A percentile compares a stretch with the other conserved stretches of the same genome.
Evolutionary conservation across 2,797 vertebrate genomes (phyloP).

Genomic region (Xenentodon cancila): DNA sequence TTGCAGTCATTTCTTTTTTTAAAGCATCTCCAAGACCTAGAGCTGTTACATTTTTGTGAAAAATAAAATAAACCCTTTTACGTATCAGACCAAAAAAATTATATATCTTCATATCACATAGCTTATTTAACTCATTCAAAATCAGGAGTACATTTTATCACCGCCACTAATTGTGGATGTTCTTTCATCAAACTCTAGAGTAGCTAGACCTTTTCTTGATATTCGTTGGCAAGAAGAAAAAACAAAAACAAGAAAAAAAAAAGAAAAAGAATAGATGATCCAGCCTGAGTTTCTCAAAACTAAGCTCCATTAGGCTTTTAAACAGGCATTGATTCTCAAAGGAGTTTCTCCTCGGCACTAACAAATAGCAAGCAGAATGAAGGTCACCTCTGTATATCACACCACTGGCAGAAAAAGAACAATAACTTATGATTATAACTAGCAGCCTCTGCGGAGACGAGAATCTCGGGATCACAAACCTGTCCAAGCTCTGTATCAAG

Average conservation of each 20-base stretch:
- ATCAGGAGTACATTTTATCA: no score
- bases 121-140: no score
- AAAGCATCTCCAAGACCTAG: no score
- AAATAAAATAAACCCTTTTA: no score
- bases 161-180: no score
- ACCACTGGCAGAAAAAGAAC: slow-evolving; percentile 31
- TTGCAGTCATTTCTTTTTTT: no score
- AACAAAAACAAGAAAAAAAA: no score
- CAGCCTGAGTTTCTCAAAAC: slow-evolving; percentile 16
- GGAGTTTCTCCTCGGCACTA: slow-evolving; percentile 30
- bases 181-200: no score
- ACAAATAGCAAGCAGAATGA: slow-evolving; percentile 25
- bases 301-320: slow-evolving; percentile 30
- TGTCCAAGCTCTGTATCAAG: slow-evolving; percentile 16
- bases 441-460: slow-evolving; percentile 5
- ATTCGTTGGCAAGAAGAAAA: background rate
- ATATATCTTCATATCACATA: no score
- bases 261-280: background rate
- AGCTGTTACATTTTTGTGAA: no score
- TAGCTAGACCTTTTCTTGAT: slow-evolving; percentile 1
- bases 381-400: slow-evolving; percentile 38
- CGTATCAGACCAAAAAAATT: no score
- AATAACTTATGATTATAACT: slow-evolving; percentile 40
- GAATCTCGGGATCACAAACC: slow-evolving; percentile 14
- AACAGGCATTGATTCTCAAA: slow-evolving; percentile 23